Evolutionary conservation across 1,140 invertebrate genomes (phyloP).

Genomic region (Bombus consobrinus): DNA sequence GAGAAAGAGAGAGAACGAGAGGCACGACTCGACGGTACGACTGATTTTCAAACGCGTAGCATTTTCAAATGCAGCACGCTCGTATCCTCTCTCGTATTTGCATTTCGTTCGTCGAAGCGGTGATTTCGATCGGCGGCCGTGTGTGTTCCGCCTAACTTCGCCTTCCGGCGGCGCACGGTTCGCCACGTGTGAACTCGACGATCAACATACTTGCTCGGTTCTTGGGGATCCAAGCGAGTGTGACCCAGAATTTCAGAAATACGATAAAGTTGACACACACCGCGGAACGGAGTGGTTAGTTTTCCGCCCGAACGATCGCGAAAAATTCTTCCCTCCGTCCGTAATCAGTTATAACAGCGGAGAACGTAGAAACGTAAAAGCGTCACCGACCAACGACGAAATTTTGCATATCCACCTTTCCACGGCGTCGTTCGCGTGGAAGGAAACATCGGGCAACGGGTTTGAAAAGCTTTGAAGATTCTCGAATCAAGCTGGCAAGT

Average conservation of each 20-base stretch:
- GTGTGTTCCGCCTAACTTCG: conserved; percentile 52
- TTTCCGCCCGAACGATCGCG: conserved; percentile 46
- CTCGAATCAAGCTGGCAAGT: not conserved
- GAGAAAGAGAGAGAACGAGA: not conserved
- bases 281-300: conserved; percentile 45
- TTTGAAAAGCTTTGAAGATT: not conserved
- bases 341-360: conserved; percentile 43
- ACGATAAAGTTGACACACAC: conserved; percentile 55
- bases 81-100: conserved; percentile 59
- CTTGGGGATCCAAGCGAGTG: conserved; percentile 34
- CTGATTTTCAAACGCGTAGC: conserved; percentile 50
- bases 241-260: conserved; percentile 54
- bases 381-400: not conserved
- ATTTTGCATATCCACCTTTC: conserved; percentile 28
- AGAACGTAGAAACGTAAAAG: not conserved
- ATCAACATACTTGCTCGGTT: conserved; percentile 58
- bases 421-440: not conserved
- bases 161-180: conserved; percentile 22
- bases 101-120: conserved; percentile 56
- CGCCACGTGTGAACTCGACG: conserved; percentile 55
- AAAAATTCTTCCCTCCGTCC: conserved; percentile 38
- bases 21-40: not conserved
- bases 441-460: not conserved
- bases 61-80: conserved; percentile 49
- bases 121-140: conserved; percentile 55